These are phyloP conservation scores for Cryptocephalus primarius DNA, from an alignment of 2,888 invertebrate genomes.

Conservation along the genomic window DNA sequence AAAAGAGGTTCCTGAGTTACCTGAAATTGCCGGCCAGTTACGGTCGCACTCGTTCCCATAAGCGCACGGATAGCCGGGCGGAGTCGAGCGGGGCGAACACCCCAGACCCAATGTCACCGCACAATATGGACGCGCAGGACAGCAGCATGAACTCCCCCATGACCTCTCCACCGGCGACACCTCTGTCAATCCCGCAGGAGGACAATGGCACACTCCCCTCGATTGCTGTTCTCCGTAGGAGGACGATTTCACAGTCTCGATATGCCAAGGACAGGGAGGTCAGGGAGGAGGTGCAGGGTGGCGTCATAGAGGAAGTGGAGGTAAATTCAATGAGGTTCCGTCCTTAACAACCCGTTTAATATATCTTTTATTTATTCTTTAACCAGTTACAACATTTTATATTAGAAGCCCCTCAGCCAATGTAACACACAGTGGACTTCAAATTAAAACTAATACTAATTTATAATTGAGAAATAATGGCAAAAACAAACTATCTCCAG, in stretches of 20 bases:
- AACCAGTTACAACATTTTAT: too few relatives aligned
- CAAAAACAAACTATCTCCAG: too few relatives aligned
- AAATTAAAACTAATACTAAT: too few relatives aligned
- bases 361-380: too few relatives aligned
- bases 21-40: slow-evolving; percentile 37
- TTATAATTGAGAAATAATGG: too few relatives aligned
- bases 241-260: slow-evolving; percentile 42
- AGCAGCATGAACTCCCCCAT: slow-evolving; percentile 22
- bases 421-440: too few relatives aligned
- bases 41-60: slow-evolving; percentile 46
- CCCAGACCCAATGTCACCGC: slow-evolving; percentile 56
- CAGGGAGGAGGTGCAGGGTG: slow-evolving; percentile 27
- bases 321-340: too few relatives aligned
- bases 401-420: too few relatives aligned
- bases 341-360: too few relatives aligned
- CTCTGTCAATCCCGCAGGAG: slow-evolving; percentile 25
- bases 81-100: slow-evolving; percentile 63
- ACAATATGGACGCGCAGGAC: slow-evolving; percentile 37
- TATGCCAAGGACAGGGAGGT: slow-evolving; percentile 33
- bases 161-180: slow-evolving; percentile 43
- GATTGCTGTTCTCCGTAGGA: slow-evolving; percentile 32
- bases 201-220: slow-evolving; percentile 20
- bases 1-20: slow-evolving; percentile 58
- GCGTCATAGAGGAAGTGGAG: slow-evolving; percentile 25
- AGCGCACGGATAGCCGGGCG: slow-evolving; percentile 56